Percentiles rank a stretch among this genome's conserved stretches.
Conservation (phyloP, 2,888 invertebrate species). For the Eristalis pertinax region DNA sequence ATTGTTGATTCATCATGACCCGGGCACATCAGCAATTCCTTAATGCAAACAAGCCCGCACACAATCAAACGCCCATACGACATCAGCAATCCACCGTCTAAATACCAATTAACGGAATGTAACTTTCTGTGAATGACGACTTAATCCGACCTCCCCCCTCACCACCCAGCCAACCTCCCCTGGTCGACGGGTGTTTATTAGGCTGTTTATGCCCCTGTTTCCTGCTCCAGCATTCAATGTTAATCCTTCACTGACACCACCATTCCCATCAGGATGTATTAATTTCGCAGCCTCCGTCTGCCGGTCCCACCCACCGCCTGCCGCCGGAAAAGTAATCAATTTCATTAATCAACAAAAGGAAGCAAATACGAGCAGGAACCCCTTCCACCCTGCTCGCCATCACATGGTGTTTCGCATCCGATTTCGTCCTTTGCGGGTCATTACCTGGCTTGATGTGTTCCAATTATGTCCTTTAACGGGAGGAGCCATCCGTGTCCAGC, state of each 20-base stretch:
- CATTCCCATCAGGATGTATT: conserved; percentile 30
- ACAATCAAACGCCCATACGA: neutral
- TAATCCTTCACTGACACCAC: conserved; percentile 50
- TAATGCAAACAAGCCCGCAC: conserved; percentile 16
- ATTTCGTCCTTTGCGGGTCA: conserved; percentile 55
- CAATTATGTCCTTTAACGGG: conserved; percentile 27
- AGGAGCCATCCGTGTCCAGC: neutral
- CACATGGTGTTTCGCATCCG: conserved; percentile 27
- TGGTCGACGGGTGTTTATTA: conserved; percentile 19
- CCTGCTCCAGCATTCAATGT: conserved; percentile 5
- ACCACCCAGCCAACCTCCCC: neutral
- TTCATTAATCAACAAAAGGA: conserved; percentile 61
- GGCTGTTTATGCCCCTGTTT: conserved; percentile 9
- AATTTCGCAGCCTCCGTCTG: conserved; percentile 22
- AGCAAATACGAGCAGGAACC: neutral
- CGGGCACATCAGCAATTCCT: conserved; percentile 14
- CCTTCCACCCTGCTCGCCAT: neutral
- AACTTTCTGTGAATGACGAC: conserved; percentile 55
- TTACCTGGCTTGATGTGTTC: conserved; percentile 53
- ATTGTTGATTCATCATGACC: conserved; percentile 42
- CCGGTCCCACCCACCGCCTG: neutral
- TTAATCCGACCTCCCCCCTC: conserved; percentile 21
- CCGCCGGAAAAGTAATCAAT: conserved; percentile 56
- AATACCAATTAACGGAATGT: conserved; percentile 58
- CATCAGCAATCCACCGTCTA: conserved; percentile 16